Conservation (phyloP, 2,113 vertebrate species). For the Sardina pilchardus region DNA sequence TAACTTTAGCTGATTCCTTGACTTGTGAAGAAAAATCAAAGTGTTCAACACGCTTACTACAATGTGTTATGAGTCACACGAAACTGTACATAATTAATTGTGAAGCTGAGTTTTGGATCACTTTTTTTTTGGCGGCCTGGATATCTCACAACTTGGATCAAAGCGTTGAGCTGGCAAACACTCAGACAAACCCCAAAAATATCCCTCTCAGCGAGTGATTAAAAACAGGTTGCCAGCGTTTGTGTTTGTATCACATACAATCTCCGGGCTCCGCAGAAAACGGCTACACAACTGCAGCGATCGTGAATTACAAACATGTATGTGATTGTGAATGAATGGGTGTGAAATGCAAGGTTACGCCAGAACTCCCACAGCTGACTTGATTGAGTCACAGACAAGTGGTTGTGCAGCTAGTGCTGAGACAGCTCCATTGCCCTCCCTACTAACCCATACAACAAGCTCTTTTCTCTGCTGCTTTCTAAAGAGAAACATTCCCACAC, state of each 20-base stretch:
- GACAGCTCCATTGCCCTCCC: background rate
- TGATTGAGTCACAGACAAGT: conserved; percentile 20
- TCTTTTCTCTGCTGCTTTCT: conserved; percentile 16
- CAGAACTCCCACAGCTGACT: background rate
- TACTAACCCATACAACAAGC: conserved; percentile 29
- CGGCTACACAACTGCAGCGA: background rate
- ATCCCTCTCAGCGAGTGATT: conserved; percentile 33
- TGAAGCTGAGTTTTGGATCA: conserved; percentile 29
- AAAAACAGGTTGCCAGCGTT: conserved; percentile 40
- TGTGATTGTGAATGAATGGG: background rate
- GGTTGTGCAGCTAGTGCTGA: background rate
- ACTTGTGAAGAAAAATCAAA: conserved; percentile 7
- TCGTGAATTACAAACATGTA: background rate
- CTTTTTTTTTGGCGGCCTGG: conserved; percentile 34
- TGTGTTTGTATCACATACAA: conserved; percentile 26
- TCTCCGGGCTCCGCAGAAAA: background rate
- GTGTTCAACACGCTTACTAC: conserved; percentile 27
- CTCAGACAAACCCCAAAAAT: conserved; percentile 51
- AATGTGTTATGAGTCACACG: conserved; percentile 6
- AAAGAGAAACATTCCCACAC: conserved; percentile 26
- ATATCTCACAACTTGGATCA: conserved; percentile 46
- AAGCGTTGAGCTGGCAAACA: conserved; percentile 45
- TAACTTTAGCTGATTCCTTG: conserved; percentile 20
- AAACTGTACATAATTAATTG: conserved; percentile 21
- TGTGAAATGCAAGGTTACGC: background rate